Evolutionary conservation across 2,797 vertebrate genomes (phyloP), one percentile per base, ranked within the genome.

Genomic region (Streptopelia turtur): DNA sequence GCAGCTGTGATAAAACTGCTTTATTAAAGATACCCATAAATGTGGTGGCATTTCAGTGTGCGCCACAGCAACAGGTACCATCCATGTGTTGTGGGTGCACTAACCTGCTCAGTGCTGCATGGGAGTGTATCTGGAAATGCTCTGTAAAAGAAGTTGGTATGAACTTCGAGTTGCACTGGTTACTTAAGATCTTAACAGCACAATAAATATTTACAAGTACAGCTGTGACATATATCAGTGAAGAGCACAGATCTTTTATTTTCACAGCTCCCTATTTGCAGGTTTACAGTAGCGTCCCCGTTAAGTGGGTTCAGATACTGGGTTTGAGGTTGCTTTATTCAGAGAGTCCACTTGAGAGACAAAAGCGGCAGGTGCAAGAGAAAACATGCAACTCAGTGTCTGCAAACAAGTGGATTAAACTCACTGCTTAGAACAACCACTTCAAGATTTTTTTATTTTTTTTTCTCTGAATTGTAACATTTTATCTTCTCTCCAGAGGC

Each of bases 41-140:
- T 0, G 1, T 0, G 1, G n/a, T 0, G 0, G 8, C 1, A 0
- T 64, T 55, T 2, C 6, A 41, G 12, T n/a, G 27, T 22, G 15
- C 11, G 8, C 25, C 61, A 17, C 15, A 39, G 68, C n/a, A n/a
- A 25, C 33, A 11, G 22, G 25, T 68, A 21, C 47, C 0, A 0
- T 20, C n/a, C 1, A 0, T 15, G 16, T 52, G 16, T 13, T 0
- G 0, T 22, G 37, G 39, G 52, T 18, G 15, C 16, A 5, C 27
- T 13, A 14, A 28, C 31, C 30, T 56, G 31, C 37, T 60, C 24
- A 2, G 59, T 59, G 30, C 39, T 1, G 0, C 0, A 2, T 0
- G 0, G 20, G 24, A 70, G 10, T 1, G 0, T 41, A 9, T 41
- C 60, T 91, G 68, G 37, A 90, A 82, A 70, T 20, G 13, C 7